phyloP scores from a whole-genome alignment of 2,113 vertebrate genomes.

The Synodontis membranacea region DNA sequence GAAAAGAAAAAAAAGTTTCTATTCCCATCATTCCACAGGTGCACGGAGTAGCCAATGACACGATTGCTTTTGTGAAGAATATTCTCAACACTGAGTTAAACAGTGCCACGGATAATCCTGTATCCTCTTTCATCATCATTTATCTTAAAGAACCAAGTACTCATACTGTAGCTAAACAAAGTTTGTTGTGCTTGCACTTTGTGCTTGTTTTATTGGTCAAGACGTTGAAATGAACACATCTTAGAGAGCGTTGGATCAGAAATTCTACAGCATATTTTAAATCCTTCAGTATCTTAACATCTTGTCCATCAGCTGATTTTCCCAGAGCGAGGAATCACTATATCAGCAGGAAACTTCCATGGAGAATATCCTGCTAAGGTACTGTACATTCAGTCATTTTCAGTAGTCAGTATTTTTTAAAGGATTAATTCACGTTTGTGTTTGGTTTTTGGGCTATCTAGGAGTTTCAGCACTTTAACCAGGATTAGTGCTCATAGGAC shows the following conservation, averaged over 20 bases:
- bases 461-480: not conserved
- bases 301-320: constrained; percentile 91
- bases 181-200: no score
- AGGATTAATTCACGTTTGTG: not conserved
- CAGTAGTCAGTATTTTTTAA: not conserved
- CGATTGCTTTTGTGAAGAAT: constrained; percentile 89
- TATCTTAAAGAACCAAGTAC: not conserved
- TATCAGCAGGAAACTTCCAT: constrained; percentile 98
- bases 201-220: not conserved
- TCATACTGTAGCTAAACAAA: not conserved
- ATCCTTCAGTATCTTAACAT: not conserved
- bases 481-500: not conserved
- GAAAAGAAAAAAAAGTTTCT: not conserved
- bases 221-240: not conserved
- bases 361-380: constrained; percentile 93
- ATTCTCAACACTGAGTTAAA: constrained; percentile 95
- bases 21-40: constrained; percentile 72
- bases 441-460: not conserved
- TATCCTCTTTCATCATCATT: constrained; percentile 73
- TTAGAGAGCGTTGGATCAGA: not conserved
- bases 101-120: constrained; percentile 96
- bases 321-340: constrained; percentile 89
- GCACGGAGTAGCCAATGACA: constrained; percentile 91
- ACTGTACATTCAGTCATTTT: constrained; percentile 52
- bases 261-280: not conserved